These are phyloP conservation scores for Albula glossodonta DNA, from an alignment of 2,113 vertebrate genomes.

Conservation along the genomic window DNA sequence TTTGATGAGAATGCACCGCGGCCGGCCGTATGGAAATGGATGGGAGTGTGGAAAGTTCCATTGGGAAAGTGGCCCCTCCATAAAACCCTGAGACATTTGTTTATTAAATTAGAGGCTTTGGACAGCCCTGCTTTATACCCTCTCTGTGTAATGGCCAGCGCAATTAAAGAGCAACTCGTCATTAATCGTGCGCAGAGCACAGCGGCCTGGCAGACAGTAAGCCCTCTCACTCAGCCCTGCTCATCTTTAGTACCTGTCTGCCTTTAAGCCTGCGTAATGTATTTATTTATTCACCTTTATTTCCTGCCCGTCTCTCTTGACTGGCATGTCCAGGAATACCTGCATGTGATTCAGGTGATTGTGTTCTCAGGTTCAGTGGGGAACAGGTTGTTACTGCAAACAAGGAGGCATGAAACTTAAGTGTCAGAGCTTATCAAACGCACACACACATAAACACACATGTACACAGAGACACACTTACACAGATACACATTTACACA, in stretches of 20 bases:
- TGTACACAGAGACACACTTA: slow-evolving; percentile 10
- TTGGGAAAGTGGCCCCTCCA: slow-evolving; percentile 52
- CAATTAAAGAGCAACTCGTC: slow-evolving; percentile 52
- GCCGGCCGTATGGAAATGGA: background rate
- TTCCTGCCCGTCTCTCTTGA: background rate
- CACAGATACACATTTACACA: too few species aligned
- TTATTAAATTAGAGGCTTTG: slow-evolving; percentile 60
- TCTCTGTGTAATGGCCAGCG: slow-evolving; percentile 53
- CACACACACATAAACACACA: slow-evolving; percentile 21
- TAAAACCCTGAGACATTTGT: slow-evolving; percentile 45
- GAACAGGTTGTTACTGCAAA: background rate
- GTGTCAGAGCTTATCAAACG: background rate
- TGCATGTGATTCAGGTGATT: slow-evolving; percentile 37
- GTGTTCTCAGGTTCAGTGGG: slow-evolving; percentile 17
- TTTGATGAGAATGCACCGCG: slow-evolving; percentile 50
- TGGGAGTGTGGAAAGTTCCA: slow-evolving; percentile 41
- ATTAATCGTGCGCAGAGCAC: slow-evolving; percentile 54
- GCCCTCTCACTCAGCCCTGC: background rate
- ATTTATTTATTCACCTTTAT: background rate
- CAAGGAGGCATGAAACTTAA: background rate
- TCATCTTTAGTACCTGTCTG: background rate
- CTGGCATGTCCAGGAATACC: slow-evolving; percentile 49
- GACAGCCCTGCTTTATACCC: slow-evolving; percentile 53
- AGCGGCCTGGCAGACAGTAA: slow-evolving; percentile 53
- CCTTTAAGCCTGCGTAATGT: background rate